Percentiles rank a stretch among this genome's conserved stretches.
Conservation (phyloP, 2,113 vertebrate species). For the Papio anubis region DNA sequence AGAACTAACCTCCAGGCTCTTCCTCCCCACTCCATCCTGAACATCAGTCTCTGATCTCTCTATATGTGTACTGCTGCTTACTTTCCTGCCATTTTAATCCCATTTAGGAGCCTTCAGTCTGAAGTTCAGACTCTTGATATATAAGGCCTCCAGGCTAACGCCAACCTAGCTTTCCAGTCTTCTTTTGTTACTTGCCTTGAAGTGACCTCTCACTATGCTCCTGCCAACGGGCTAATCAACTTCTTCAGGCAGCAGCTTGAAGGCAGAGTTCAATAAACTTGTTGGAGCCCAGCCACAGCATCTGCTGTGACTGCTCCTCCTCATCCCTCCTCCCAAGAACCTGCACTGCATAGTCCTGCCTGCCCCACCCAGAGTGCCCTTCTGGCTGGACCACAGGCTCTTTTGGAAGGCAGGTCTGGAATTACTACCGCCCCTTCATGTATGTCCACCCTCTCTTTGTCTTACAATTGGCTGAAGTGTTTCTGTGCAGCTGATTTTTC, state of each 20-base stretch:
- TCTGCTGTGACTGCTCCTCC: constrained; percentile 17
- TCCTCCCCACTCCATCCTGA: background rate
- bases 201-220: constrained; percentile 93
- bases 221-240: constrained; percentile 96
- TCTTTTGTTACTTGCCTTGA: background rate
- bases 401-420: background rate
- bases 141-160: background rate
- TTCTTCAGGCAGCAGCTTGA: constrained; percentile 96
- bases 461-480: background rate
- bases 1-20: background rate
- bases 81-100: background rate
- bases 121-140: background rate
- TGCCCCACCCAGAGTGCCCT: background rate
- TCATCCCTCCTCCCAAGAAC: background rate
- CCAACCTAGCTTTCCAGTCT: background rate
- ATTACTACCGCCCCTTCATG: background rate
- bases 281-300: background rate
- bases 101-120: background rate
- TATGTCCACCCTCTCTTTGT: background rate
- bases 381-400: background rate
- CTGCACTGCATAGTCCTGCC: constrained; percentile 37
- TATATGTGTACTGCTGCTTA: fast-evolving
- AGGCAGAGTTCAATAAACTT: background rate
- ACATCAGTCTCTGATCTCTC: fast-evolving
- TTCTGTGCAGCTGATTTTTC: constrained; percentile 6